Conservation (phyloP, 2,113 vertebrate species). For the Hippopotamus amphibius region DNA sequence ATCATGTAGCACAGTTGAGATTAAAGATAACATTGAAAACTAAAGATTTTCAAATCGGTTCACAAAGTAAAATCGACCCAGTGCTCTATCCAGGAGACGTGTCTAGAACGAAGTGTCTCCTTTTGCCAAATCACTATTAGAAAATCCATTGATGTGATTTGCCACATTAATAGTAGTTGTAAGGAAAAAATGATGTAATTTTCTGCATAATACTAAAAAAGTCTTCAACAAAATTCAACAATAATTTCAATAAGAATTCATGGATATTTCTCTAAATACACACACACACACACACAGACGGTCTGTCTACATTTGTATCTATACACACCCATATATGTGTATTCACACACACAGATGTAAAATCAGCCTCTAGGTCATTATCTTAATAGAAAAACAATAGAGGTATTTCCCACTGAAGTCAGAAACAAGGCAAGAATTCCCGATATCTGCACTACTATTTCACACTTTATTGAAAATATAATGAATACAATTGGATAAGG, state of each 20-base stretch:
- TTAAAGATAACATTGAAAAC: neutral
- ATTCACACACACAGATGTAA: fast-evolving
- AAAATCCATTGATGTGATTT: neutral
- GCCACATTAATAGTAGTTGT: neutral
- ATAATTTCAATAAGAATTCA: neutral
- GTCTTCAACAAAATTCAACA: neutral
- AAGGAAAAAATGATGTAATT: neutral
- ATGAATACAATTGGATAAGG: neutral
- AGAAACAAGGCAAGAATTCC: neutral
- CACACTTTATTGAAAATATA: neutral
- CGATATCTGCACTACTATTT: neutral
- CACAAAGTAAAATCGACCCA: no score
- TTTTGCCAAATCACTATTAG: neutral
- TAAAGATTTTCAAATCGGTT: neutral
- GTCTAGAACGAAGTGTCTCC: neutral
- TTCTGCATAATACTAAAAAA: neutral
- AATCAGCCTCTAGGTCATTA: neutral
- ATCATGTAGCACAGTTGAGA: neutral
- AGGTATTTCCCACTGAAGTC: neutral
- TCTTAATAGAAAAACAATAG: neutral
- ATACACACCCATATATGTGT: fast-evolving
- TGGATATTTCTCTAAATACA: neutral
- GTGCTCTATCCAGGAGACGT: neutral
- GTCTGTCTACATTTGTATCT: no score
- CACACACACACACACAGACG: fast-evolving